These are phyloP conservation scores for Platysteira castanea DNA, from an alignment of 2,113 vertebrate genomes.

Conservation along the genomic window DNA sequence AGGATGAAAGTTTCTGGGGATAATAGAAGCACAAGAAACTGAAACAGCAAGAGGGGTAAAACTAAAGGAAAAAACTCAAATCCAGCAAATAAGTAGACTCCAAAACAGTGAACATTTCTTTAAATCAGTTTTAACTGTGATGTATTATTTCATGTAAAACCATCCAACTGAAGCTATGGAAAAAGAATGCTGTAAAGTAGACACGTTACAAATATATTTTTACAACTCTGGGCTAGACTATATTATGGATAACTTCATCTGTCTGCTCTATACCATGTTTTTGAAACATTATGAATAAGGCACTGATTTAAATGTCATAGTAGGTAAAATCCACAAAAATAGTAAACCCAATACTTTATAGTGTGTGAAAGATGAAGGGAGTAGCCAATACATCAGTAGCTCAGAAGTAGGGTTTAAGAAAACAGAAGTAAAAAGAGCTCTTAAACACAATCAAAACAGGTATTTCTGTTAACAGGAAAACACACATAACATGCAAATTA, in stretches of 20 bases:
- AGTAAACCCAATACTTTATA: neutral
- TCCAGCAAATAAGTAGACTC: neutral
- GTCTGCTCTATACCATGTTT: neutral
- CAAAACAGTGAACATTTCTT: neutral
- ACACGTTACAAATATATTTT: neutral
- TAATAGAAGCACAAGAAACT: neutral
- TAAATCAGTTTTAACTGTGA: neutral
- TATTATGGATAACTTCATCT: neutral
- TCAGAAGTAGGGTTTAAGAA: neutral
- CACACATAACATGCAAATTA: neutral
- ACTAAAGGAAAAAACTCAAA: neutral
- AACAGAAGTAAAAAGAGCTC: neutral
- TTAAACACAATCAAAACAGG: neutral
- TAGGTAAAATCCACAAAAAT: neutral
- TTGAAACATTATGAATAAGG: neutral
- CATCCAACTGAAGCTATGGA: neutral
- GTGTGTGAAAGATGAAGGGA: neutral
- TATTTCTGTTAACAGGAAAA: neutral
- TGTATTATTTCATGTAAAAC: neutral
- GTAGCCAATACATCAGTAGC: neutral
- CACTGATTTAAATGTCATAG: neutral
- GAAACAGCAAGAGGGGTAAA: neutral
- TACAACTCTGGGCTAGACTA: neutral
- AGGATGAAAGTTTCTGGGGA: neutral
- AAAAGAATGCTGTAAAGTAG: neutral